phyloP scores from a whole-genome alignment of 2,797 vertebrate genomes.

The Fistularia commersonii region DNA sequence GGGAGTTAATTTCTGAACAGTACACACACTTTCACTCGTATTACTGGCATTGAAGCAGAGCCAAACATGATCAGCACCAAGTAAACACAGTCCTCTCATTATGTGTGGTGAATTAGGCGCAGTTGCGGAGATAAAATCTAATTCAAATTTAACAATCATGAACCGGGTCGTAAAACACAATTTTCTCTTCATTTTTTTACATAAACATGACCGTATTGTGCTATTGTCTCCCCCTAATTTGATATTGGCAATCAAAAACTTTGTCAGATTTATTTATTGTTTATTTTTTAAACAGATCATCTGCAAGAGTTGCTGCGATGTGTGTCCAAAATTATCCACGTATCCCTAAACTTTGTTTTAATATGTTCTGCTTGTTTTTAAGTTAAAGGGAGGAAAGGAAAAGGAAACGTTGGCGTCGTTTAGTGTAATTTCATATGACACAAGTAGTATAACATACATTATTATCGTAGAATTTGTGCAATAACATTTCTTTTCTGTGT shows the following conservation, averaged over 20 bases:
- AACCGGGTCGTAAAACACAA: conserved; percentile 10
- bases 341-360: no score
- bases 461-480: no score
- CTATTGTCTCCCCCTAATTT: conserved; percentile 19
- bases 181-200: conserved; percentile 2
- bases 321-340: no score
- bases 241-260: conserved; percentile 35
- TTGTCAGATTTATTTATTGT: no score
- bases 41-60: conserved; percentile 21
- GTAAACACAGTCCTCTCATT: conserved; percentile 38
- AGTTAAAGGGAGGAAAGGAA: no score
- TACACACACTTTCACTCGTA: conserved; percentile 2
- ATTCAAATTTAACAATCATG: conserved; percentile 5
- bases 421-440: no score
- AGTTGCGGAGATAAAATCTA: conserved; percentile 2
- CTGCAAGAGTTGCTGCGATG: no score
- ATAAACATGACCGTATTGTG: conserved; percentile 2
- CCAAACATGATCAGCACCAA: conserved; percentile 14
- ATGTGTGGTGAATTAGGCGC: conserved; percentile 6
- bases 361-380: no score
- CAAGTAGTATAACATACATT: no score
- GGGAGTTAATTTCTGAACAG: neutral
- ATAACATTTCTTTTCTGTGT: no score
- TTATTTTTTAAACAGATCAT: no score
- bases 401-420: no score